Base-by-base conservation (phyloP, 2,113 vertebrate genomes). In the Motacilla tschutschensis region DNA sequence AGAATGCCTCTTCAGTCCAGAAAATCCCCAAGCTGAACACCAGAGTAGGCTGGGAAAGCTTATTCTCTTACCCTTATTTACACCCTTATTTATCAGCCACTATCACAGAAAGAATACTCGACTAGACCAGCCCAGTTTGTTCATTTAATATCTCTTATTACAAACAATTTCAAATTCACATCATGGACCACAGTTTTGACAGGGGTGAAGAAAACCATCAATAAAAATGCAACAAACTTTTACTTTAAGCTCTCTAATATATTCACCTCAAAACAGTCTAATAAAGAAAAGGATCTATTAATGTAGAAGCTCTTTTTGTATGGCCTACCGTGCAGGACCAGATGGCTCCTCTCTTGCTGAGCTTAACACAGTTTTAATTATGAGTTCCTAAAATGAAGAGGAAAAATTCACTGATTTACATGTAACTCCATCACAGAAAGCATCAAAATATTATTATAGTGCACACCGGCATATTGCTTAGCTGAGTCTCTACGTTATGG, bases 291-390 rank as follows among this genome's bases (percentile, higher is more conserved):
- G 8, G 55, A 62, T 8, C 24, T 70, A 79, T 75, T 11, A 54
- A 59, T 72, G 66, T 25, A 84, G 53, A 86, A 93, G 33, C 24
- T 55, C 51, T 46, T 67, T 67, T 59, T 77, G 43, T 65, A 46
- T 59, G 80, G 93, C 96, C 17, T 98, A 99, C 99, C 99, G 96
- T 74, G 99, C 99, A 91, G 98, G 99, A 87, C 98, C 98, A 72
- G 99, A 99, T 12, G 99, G 99, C 41, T 99, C 99, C 54, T 99
- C 98, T 95, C 97, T 98, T 88, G 99, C 99, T 18, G 99, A 99
- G 63, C 97, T 98, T 95, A 99, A 96, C 75, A 99, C 98, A 76
- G 98, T 98, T 97, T 99, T 99, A 85, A 99, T 97, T 86, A 99
- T 98, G 86, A 99, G 97, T 87, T 99, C 99, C 99, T 99, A 91